A percentile compares a stretch with the other conserved stretches of the same genome.
These are phyloP conservation scores for Charina bottae DNA, from an alignment of 2,113 vertebrate genomes.

Conservation along the genomic window DNA sequence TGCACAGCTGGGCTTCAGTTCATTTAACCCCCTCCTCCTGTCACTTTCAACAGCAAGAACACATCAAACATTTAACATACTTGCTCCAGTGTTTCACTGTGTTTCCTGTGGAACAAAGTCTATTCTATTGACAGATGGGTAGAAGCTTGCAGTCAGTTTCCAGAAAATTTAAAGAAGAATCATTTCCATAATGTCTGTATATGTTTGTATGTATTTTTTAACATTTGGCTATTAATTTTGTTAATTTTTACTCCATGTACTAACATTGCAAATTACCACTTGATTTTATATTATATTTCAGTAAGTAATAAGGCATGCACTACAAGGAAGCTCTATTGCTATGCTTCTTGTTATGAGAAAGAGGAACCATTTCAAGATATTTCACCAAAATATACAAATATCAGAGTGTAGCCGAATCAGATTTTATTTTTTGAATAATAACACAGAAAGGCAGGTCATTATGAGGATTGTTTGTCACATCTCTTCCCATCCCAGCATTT, in stretches of 20 bases:
- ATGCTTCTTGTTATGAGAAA: neutral
- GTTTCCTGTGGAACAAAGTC: neutral
- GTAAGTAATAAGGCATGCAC: neutral
- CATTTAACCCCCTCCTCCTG: neutral
- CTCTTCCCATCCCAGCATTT: neutral
- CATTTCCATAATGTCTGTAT: neutral
- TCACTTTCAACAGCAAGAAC: neutral
- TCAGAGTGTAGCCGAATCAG: too few species aligned
- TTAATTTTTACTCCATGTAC: neutral
- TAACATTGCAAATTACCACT: neutral
- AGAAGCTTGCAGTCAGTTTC: neutral
- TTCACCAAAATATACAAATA: neutral
- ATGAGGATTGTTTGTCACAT: too few species aligned
- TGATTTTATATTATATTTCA: neutral
- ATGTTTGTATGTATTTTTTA: too few species aligned
- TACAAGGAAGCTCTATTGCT: neutral
- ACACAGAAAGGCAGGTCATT: too few species aligned
- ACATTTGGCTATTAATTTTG: neutral
- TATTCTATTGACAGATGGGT: too few species aligned
- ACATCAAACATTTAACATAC: neutral
- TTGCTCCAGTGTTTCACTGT: neutral
- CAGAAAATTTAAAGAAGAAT: neutral
- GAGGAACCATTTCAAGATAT: neutral
- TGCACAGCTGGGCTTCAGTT: neutral
- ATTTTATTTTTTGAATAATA: neutral